phyloP scores from a whole-genome alignment of 2,113 vertebrate species.

The Paramormyrops kingsleyae region DNA sequence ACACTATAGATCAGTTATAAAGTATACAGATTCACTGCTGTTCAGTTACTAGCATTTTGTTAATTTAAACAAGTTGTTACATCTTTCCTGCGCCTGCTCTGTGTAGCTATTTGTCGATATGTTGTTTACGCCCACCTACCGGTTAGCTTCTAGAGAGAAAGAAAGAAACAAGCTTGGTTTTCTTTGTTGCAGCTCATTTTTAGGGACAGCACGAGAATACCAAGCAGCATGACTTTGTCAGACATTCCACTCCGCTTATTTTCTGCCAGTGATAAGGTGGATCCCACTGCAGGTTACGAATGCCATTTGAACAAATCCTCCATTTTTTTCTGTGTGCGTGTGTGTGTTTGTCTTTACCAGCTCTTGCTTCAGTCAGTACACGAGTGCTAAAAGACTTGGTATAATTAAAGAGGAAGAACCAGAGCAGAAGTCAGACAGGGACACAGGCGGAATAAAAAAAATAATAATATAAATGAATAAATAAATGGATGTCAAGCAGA shows the following conservation, averaged over 20 bases:
- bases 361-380: not conserved
- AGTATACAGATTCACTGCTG: not conserved
- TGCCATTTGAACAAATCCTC: not conserved
- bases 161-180: not conserved
- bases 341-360: not conserved
- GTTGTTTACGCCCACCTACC: not conserved
- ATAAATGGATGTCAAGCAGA: not conserved
- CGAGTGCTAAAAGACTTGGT: not conserved
- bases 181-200: not conserved
- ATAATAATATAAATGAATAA: not conserved
- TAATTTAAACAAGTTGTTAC: slow-evolving; percentile 4
- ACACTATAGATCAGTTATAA: not conserved
- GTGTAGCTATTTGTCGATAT: not conserved
- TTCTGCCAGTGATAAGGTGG: not conserved
- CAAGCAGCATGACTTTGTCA: not conserved
- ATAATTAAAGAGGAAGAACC: not conserved
- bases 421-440: not conserved
- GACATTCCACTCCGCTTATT: not conserved
- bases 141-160: not conserved
- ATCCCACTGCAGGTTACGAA: not conserved
- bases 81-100: not conserved
- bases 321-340: not conserved
- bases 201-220: not conserved
- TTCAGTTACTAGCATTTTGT: not conserved
- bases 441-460: not conserved